Conservation (phyloP, 2,113 vertebrate species). For the Oenanthe oenanthe region DNA sequence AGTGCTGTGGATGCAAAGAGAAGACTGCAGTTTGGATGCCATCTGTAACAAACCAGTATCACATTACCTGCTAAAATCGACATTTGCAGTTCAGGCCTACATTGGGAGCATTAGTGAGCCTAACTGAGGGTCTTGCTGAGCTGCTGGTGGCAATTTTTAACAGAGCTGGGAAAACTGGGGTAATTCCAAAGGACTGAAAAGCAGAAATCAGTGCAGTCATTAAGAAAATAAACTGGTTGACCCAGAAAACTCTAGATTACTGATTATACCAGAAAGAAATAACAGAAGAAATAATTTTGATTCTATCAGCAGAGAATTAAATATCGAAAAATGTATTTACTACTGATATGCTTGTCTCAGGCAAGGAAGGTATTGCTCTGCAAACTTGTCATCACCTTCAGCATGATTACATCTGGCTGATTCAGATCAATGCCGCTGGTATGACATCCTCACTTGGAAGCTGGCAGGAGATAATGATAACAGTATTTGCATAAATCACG, state of each 20-base stretch:
- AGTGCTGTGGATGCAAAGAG: not conserved
- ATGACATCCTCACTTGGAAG: not conserved
- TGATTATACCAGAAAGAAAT: not conserved
- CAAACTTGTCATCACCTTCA: not conserved
- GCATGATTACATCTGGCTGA: not conserved
- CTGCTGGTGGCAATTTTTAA: not conserved
- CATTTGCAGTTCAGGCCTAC: not conserved
- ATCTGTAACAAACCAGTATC: not conserved
- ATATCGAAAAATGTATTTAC: not conserved
- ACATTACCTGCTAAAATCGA: not conserved
- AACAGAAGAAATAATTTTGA: not conserved
- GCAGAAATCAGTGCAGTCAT: not conserved
- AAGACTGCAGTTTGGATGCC: not conserved
- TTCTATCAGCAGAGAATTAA: not conserved
- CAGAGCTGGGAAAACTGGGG: not conserved
- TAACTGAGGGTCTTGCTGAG: not conserved
- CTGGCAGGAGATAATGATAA: not conserved
- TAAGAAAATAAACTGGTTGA: not conserved
- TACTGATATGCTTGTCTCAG: not conserved
- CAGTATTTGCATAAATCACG: not conserved
- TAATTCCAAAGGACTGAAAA: not conserved
- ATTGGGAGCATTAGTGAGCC: not conserved
- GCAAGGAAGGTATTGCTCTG: not conserved
- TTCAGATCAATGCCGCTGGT: not conserved
- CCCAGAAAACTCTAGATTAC: not conserved